Percentiles rank a stretch among this genome's conserved stretches.
Evolutionary conservation across 2,797 vertebrate species (phyloP).

Genomic region (Pseudomugil tenellus): DNA sequence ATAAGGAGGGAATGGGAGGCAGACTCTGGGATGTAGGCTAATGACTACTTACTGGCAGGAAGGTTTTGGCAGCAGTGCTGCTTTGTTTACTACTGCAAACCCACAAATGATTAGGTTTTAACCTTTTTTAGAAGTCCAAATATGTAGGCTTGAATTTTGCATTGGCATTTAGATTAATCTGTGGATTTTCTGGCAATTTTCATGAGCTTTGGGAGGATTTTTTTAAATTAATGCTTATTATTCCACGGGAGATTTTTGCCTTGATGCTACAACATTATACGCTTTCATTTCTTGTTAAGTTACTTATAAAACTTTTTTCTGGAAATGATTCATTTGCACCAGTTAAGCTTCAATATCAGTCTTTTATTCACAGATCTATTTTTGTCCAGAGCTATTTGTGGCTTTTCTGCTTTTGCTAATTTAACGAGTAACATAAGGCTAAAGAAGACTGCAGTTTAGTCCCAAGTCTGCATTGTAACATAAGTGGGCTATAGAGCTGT

Average conservation of each 20-base stretch:
- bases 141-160: constrained; percentile 4
- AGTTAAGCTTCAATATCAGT: not conserved
- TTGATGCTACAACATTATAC: not conserved
- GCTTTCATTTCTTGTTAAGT: not conserved
- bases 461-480: constrained; percentile 41
- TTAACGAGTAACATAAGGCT: constrained; percentile 39
- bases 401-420: constrained; percentile 13
- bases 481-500: constrained; percentile 47
- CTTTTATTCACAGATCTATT: constrained; percentile 17
- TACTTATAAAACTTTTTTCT: not conserved
- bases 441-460: constrained; percentile 43
- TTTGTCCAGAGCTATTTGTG: constrained; percentile 9
- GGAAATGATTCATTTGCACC: not conserved
- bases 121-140: constrained; percentile 22
- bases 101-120: constrained; percentile 22
- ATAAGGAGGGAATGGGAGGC: constrained; percentile 40
- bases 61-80: constrained; percentile 50
- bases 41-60: constrained; percentile 49
- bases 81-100: constrained; percentile 73
- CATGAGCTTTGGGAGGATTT: not conserved
- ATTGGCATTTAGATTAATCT: constrained; percentile 1
- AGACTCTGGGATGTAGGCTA: constrained; percentile 66
- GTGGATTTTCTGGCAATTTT: not conserved
- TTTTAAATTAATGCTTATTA: not conserved
- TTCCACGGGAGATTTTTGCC: not conserved